A percentile compares a stretch with the other conserved stretches of the same genome.
phyloP scores from a whole-genome alignment of 2,888 invertebrate genomes.

The Patella pellucida region DNA sequence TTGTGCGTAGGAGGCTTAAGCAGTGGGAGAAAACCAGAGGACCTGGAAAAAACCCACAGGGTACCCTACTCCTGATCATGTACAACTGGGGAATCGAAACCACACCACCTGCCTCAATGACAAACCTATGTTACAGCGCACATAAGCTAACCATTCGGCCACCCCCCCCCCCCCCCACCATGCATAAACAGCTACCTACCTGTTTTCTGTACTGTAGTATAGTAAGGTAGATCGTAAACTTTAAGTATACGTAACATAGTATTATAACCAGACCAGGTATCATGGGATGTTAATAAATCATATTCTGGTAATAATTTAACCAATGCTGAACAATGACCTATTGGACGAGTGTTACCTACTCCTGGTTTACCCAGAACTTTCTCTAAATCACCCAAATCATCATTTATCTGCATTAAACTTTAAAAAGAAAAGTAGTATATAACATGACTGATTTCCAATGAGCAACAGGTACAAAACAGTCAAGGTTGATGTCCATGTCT shows the following conservation, averaged over 20 bases:
- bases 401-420: constrained; percentile 61
- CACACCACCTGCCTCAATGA: too few relatives aligned
- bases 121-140: too few relatives aligned
- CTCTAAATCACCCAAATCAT: constrained; percentile 82
- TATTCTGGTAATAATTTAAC: constrained; percentile 76
- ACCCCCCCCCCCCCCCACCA: too few relatives aligned
- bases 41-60: too few relatives aligned
- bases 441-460: too few relatives aligned
- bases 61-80: too few relatives aligned
- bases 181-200: background rate
- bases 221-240: constrained; percentile 79
- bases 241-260: constrained; percentile 88
- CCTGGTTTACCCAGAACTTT: constrained; percentile 57
- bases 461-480: background rate
- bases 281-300: constrained; percentile 82
- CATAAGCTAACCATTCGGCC: too few relatives aligned
- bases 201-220: constrained; percentile 16
- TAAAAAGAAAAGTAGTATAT: constrained; percentile 5
- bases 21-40: too few relatives aligned
- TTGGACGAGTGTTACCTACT: constrained; percentile 37
- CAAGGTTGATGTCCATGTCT: too few relatives aligned
- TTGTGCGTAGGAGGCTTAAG: too few relatives aligned
- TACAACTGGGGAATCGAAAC: too few relatives aligned
- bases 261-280: constrained; percentile 84
- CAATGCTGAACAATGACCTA: constrained; percentile 78